Evolutionary conservation across 2,888 invertebrate species (phyloP).

Genomic region (Cosmorhoe ocellata): DNA sequence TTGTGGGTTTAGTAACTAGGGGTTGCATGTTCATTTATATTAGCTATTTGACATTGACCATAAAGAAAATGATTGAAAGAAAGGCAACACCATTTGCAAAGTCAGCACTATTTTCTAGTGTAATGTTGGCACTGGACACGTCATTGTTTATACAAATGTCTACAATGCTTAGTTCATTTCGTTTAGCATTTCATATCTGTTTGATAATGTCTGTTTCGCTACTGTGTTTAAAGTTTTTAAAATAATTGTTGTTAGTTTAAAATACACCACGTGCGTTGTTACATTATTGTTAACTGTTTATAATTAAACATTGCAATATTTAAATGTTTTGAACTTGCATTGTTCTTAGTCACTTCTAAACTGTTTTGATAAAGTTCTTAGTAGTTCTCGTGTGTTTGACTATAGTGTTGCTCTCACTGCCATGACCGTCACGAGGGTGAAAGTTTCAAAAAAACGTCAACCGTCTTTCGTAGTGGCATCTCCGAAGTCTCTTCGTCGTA

Average conservation of each 20-base stretch:
- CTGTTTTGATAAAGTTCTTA: neutral
- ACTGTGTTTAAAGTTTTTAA: constrained; percentile 22
- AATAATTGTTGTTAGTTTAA: constrained; percentile 23
- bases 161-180: constrained; percentile 1
- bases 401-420: neutral
- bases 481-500: constrained; percentile 41
- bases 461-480: constrained; percentile 39
- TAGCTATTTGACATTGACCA: neutral
- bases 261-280: constrained; percentile 21
- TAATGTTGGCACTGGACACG: constrained; percentile 8
- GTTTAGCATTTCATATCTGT: constrained; percentile 5
- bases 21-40: neutral
- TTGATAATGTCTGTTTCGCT: constrained; percentile 16
- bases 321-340: constrained; percentile 18
- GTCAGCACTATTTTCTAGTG: constrained; percentile 16
- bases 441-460: constrained; percentile 32
- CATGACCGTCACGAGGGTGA: constrained; percentile 36
- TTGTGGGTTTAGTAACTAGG: too few relatives aligned
- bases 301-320: constrained; percentile 10
- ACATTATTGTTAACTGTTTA: constrained; percentile 13
- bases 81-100: neutral
- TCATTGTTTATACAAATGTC: constrained; percentile 25
- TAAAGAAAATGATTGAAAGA: too few relatives aligned
- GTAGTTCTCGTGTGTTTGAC: neutral
- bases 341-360: constrained; percentile 13